Evolutionary conservation across 2,113 vertebrate genomes (phyloP).

Genomic region (Perognathus longimembris): DNA sequence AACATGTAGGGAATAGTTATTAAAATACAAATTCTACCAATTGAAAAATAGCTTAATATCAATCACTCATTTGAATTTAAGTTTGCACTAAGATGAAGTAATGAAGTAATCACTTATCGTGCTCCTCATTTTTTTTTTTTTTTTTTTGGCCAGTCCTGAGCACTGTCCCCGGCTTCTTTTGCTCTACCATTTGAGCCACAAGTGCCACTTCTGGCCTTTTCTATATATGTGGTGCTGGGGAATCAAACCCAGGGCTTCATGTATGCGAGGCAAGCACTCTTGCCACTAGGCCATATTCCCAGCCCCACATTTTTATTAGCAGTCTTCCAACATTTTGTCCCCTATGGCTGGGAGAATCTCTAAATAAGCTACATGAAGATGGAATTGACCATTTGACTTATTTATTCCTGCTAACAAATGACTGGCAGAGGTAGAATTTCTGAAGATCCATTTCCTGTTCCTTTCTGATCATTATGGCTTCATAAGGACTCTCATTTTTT

Average conservation of each 20-base stretch:
- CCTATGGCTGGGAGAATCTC: neutral
- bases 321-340: neutral
- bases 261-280: too few species aligned
- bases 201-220: too few species aligned
- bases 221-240: too few species aligned
- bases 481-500: too few species aligned
- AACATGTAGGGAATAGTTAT: neutral
- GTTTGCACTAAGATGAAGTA: neutral
- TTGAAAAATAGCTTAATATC: neutral
- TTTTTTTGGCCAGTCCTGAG: too few species aligned
- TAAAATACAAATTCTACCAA: slow-evolving; percentile 6
- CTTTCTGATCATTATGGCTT: neutral
- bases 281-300: too few species aligned
- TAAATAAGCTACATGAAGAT: neutral
- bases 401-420: neutral
- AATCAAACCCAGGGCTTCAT: too few species aligned
- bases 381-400: neutral
- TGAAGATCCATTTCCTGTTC: neutral
- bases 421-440: neutral
- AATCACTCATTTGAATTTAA: neutral
- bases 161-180: too few species aligned
- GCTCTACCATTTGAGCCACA: too few species aligned
- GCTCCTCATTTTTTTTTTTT: neutral
- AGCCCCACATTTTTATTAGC: neutral
- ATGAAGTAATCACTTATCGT: neutral